Base-by-base conservation (phyloP, 1,140 invertebrate genomes). In the Globodera ellingtonae region DNA sequence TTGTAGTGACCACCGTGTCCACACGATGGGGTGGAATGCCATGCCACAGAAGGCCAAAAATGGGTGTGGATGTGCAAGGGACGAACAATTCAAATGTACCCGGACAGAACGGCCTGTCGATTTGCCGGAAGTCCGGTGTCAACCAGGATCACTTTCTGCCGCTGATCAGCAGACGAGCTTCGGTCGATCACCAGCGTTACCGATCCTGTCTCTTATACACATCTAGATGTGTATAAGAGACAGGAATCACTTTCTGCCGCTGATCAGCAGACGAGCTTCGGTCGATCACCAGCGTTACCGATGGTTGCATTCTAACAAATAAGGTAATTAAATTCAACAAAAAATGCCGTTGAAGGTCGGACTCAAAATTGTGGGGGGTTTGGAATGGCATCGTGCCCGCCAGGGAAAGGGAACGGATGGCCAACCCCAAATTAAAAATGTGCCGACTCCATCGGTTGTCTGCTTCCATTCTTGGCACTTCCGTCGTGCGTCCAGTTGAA, bases 1-100 rank as follows among this genome's bases (percentile, higher is more conserved):
- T 82, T 3, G 79, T 80, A n/a, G 75, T 65, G n/a, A 80, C 15
- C 13, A 80, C 82, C 5, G 79, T 83, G 9, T 74, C 72, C 18
- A 80, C 71, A 47, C 47, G 52, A 21, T 24, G 56, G 7, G 79
- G 52, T 4, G 72, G 15, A 13, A 80, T 62, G 62, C 79, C 69
- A 62, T 80, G 79, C 21, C 79, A 35, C 13, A 48, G 44, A 44
- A 80, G 69, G 15, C 80, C 79, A 75, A 71, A 76, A 77, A 70
- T 77, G 8, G 15, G 50, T 18, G 62, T 47, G 62, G 18, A 46
- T 74, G 50, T 8, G 7, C 10, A 74, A 2, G 24, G 24, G 62
- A 18, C 47, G 44, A 72, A 44, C 44, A 35, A 35, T 35, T 35
- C 3, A 21, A 47, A 77, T 48, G 7, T 79, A 79, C 78, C 78